Evolutionary conservation across 1,140 invertebrate species (phyloP).

Genomic region (Linepithema humile): DNA sequence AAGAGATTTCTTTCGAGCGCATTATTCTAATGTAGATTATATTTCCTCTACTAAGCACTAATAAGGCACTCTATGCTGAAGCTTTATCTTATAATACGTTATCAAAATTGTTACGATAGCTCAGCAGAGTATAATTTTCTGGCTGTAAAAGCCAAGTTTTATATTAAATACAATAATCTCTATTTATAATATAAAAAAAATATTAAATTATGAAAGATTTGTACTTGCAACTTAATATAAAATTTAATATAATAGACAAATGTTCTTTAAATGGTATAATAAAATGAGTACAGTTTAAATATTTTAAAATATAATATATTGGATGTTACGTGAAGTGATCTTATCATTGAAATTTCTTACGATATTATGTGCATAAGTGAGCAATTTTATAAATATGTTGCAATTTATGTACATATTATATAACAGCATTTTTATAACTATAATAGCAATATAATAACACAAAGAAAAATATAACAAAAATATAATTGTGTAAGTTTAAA

Average conservation of each 20-base stretch:
- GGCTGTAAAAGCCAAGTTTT: constrained; percentile 11
- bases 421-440: background rate
- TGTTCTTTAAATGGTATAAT: background rate
- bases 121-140: constrained; percentile 45
- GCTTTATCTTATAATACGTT: constrained; percentile 41
- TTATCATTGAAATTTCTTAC: background rate
- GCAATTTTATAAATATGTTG: constrained; percentile 12
- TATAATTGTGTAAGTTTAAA: background rate
- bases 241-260: constrained; percentile 15
- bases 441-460: background rate
- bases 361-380: constrained; percentile 20
- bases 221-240: constrained; percentile 35
- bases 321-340: background rate
- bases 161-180: background rate
- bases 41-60: constrained; percentile 59
- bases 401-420: constrained; percentile 25
- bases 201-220: constrained; percentile 20
- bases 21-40: constrained; percentile 33
- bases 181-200: constrained; percentile 9
- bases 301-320: constrained; percentile 7
- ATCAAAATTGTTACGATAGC: constrained; percentile 21
- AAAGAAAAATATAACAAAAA: constrained; percentile 29
- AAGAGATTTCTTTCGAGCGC: constrained; percentile 7
- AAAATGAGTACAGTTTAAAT: background rate
- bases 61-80: constrained; percentile 67